Conservation (phyloP, 2,113 vertebrate species). For the Nanorana parkeri region DNA sequence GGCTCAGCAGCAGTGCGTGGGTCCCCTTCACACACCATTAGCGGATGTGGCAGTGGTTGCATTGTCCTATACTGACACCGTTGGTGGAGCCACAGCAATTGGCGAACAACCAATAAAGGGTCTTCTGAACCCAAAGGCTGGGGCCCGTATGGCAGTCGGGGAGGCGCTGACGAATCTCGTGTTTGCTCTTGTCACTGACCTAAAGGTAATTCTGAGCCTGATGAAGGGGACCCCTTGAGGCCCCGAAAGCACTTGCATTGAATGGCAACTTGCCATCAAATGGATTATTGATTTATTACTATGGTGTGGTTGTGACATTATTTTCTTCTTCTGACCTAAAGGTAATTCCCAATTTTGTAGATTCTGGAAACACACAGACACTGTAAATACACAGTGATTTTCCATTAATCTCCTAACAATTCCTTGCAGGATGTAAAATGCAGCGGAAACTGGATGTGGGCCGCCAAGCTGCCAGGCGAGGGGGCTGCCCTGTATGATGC, state of each 20-base stretch:
- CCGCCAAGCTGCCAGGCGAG: conserved; percentile 87
- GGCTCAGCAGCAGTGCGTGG: conserved; percentile 94
- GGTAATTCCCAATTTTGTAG: too few relatives aligned
- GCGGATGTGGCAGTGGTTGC: conserved; percentile 91
- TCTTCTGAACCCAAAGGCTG: conserved; percentile 79
- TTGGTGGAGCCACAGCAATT: conserved; percentile 86
- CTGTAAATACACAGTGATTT: too few relatives aligned
- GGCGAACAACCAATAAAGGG: conserved; percentile 94
- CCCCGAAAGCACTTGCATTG: too few relatives aligned
- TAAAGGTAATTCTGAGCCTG: conserved; percentile 81
- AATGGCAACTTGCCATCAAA: too few relatives aligned
- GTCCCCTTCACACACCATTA: conserved; percentile 89
- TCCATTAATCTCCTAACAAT: not conserved
- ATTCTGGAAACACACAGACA: too few relatives aligned
- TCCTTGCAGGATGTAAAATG: conserved; percentile 87
- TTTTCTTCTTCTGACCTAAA: too few relatives aligned
- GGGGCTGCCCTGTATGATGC: conserved; percentile 82
- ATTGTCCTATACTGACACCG: conserved; percentile 80
- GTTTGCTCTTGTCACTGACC: conserved; percentile 83
- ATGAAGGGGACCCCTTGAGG: too few relatives aligned
- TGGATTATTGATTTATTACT: too few relatives aligned
- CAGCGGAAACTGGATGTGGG: conserved; percentile 96
- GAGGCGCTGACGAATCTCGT: conserved; percentile 92
- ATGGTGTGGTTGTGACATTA: too few relatives aligned
- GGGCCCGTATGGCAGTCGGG: conserved; percentile 86